phyloP scores from a whole-genome alignment of 2,888 invertebrate species.

The Zaprionus obscuricornis region DNA sequence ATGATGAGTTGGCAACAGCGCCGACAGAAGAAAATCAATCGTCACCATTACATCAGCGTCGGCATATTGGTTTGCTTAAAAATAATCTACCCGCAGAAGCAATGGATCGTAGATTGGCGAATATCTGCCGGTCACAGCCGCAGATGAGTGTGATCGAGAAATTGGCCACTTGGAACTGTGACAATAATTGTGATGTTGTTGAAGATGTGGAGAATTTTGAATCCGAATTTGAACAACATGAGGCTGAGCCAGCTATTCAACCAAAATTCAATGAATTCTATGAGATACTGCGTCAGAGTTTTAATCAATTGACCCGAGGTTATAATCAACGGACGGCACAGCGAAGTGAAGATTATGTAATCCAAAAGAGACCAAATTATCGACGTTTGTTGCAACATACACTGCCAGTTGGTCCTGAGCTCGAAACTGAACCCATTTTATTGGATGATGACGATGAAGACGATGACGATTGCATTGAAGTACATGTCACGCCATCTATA shows the following conservation, averaged over 20 bases:
- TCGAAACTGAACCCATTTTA: slow-evolving; percentile 49
- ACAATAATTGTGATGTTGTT: slow-evolving; percentile 74
- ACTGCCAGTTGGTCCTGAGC: too few species aligned
- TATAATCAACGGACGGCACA: slow-evolving; percentile 1
- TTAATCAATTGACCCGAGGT: slow-evolving; percentile 3
- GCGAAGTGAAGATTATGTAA: slow-evolving; percentile 33
- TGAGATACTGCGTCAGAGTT: slow-evolving; percentile 29
- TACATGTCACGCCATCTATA: slow-evolving; percentile 43
- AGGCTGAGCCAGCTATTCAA: slow-evolving; percentile 40
- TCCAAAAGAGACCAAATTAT: slow-evolving; percentile 28
- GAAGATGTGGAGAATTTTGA: slow-evolving; percentile 81
- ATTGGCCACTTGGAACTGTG: slow-evolving; percentile 73
- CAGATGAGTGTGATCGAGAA: slow-evolving; percentile 79
- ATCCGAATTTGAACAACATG: slow-evolving; percentile 65
- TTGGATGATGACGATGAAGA: slow-evolving; percentile 57
- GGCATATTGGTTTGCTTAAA: slow-evolving; percentile 69
- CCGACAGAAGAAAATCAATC: slow-evolving; percentile 46
- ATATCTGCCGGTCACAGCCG: slow-evolving; percentile 72
- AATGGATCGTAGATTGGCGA: slow-evolving; percentile 76
- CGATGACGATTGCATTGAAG: slow-evolving; percentile 59
- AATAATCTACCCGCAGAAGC: slow-evolving; percentile 78
- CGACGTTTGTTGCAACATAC: too few species aligned
- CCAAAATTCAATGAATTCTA: slow-evolving; percentile 54
- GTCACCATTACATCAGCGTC: slow-evolving; percentile 55
- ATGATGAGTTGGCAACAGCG: slow-evolving; percentile 55